Percentiles rank a stretch among this genome's conserved stretches.
Conservation (phyloP, 2,113 vertebrate genomes). For the Ailurus styani region DNA sequence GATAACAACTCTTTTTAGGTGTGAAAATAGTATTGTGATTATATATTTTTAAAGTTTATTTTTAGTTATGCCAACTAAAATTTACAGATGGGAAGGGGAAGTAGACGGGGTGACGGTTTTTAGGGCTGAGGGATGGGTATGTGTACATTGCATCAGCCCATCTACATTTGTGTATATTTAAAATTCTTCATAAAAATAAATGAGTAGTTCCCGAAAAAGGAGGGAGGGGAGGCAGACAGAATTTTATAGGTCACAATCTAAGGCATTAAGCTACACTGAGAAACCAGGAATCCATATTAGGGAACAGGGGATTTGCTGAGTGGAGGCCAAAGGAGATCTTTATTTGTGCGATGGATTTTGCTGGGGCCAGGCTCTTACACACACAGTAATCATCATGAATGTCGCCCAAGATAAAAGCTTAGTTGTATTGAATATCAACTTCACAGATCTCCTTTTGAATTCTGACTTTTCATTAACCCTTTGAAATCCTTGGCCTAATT, state of each 20-base stretch:
- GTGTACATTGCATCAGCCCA: neutral
- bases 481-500: neutral
- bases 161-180: neutral
- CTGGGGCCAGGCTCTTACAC: neutral
- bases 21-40: neutral
- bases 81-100: neutral
- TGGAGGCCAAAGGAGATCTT: neutral
- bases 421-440: neutral
- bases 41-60: neutral
- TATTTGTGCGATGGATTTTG: neutral
- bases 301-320: neutral
- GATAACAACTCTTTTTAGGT: neutral
- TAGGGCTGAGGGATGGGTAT: neutral
- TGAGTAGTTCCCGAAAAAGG: neutral
- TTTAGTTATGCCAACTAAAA: neutral
- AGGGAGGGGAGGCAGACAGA: neutral
- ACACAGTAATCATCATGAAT: neutral
- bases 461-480: neutral
- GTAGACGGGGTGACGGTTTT: neutral
- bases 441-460: slow-evolving; percentile 34
- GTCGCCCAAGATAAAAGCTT: neutral
- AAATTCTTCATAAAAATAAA: neutral
- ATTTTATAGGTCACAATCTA: neutral
- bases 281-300: neutral
- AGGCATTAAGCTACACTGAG: neutral